Conservation (phyloP, 2,113 vertebrate genomes). For the Pelvicachromis taeniatus region DNA sequence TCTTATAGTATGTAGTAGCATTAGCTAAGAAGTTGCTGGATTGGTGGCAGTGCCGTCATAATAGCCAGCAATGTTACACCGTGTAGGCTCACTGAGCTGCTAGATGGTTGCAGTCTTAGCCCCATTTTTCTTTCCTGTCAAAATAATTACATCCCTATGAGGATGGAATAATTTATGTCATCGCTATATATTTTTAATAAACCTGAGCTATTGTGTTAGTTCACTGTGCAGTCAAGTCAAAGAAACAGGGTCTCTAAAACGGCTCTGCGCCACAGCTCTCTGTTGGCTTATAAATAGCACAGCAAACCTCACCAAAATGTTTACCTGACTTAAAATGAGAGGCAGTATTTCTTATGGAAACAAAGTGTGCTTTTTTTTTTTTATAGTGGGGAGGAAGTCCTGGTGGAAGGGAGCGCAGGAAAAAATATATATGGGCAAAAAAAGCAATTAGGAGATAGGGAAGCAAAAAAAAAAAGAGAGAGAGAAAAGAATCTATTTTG, state of each 20-base stretch:
- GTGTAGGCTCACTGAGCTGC: background rate
- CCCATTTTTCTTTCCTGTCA: background rate
- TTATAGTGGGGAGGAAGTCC: background rate
- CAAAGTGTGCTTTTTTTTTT: background rate
- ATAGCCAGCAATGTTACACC: background rate
- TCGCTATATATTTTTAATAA: background rate
- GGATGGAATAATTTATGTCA: background rate
- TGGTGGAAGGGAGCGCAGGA: background rate
- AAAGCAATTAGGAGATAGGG: slow-evolving; percentile 50
- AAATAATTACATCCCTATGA: background rate
- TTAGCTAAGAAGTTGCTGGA: background rate
- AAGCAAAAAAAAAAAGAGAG: slow-evolving; percentile 23
- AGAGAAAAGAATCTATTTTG: slow-evolving; percentile 46
- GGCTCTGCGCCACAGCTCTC: slow-evolving; percentile 13
- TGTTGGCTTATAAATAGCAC: slow-evolving; percentile 38
- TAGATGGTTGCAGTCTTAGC: background rate
- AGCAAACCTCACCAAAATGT: slow-evolving; percentile 38
- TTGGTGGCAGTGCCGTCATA: background rate
- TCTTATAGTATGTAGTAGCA: background rate
- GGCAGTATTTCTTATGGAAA: slow-evolving; percentile 29
- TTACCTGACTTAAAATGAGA: slow-evolving; percentile 45
- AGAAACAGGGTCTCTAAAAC: background rate
- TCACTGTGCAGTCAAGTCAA: background rate
- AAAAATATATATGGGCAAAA: slow-evolving; percentile 13
- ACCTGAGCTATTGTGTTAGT: background rate